These are phyloP conservation scores for Pachliopta kotzebuea DNA, from an alignment of 2,888 invertebrate species.

Conservation along the genomic window DNA sequence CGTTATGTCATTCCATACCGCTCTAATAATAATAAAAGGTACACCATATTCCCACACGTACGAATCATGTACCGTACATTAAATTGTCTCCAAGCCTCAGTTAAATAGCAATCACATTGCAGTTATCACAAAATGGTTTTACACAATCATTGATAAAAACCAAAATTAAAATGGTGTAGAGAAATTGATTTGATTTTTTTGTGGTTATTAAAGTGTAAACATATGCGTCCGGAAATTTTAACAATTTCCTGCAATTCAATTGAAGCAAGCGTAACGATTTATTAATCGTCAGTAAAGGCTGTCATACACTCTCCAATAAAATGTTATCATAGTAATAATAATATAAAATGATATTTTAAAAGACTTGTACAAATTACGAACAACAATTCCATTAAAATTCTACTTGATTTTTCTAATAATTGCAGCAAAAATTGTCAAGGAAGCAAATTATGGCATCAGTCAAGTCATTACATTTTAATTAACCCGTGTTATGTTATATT, in stretches of 20 bases:
- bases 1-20: conserved; percentile 71
- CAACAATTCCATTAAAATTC: not conserved
- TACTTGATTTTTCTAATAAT: not conserved
- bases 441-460: not conserved
- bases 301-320: not conserved
- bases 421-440: conserved; percentile 1
- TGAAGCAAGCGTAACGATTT: not conserved
- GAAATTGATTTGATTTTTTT: not conserved
- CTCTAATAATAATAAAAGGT: conserved; percentile 54
- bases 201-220: not conserved
- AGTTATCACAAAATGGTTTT: not conserved
- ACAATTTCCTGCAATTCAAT: conserved; percentile 1
- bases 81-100: conserved; percentile 42
- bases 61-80: conserved; percentile 39
- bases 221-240: conserved; percentile 1
- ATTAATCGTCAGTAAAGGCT: not conserved
- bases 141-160: no score
- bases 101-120: conserved; percentile 4
- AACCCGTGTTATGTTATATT: no score
- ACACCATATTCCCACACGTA: conserved; percentile 65
- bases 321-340: not conserved
- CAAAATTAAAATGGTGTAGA: no score
- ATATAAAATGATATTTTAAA: not conserved
- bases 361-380: conserved; percentile 1
- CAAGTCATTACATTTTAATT: no score